A percentile compares a stretch with the other conserved stretches of the same genome.
These are phyloP conservation scores for Microctonus brassicae DNA, from an alignment of 2,888 invertebrate species.

Conservation along the genomic window DNA sequence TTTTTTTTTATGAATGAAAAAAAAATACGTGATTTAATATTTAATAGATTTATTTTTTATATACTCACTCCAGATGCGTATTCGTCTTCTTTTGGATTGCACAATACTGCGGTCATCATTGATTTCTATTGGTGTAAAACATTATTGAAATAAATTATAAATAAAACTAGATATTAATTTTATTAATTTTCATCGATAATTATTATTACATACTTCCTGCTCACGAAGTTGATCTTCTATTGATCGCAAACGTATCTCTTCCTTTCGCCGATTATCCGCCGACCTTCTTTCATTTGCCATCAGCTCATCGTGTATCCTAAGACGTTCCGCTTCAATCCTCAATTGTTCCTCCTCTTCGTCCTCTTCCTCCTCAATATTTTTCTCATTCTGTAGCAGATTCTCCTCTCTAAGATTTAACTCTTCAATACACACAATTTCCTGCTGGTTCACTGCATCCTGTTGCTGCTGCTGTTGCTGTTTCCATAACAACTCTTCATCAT, in stretches of 20 bases:
- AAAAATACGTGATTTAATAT: background rate
- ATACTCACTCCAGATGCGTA: slow-evolving; percentile 62
- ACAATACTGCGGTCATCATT: slow-evolving; percentile 52
- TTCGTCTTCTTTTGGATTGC: slow-evolving; percentile 58
- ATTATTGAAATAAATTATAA: background rate
- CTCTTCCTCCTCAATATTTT: background rate
- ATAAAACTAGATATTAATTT: background rate
- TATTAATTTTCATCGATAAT: background rate
- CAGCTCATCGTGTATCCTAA: slow-evolving; percentile 57
- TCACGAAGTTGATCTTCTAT: slow-evolving; percentile 78
- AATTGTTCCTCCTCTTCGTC: slow-evolving; percentile 52
- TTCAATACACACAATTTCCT: slow-evolving; percentile 51
- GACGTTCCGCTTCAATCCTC: slow-evolving; percentile 57
- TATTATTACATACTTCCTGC: slow-evolving; percentile 73
- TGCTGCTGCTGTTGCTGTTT: slow-evolving; percentile 47
- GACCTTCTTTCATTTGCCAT: slow-evolving; percentile 64
- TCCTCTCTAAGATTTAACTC: slow-evolving; percentile 52
- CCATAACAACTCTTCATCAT: slow-evolving; percentile 57
- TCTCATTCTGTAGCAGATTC: slow-evolving; percentile 16
- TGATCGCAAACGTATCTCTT: slow-evolving; percentile 73
- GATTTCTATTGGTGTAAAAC: slow-evolving; percentile 57
- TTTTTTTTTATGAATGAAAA: background rate
- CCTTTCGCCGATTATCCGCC: slow-evolving; percentile 62
- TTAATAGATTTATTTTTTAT: background rate
- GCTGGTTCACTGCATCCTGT: slow-evolving; percentile 43